Base-by-base conservation (phyloP, 2,113 vertebrate species). In the Hemibagrus wyckioides region DNA sequence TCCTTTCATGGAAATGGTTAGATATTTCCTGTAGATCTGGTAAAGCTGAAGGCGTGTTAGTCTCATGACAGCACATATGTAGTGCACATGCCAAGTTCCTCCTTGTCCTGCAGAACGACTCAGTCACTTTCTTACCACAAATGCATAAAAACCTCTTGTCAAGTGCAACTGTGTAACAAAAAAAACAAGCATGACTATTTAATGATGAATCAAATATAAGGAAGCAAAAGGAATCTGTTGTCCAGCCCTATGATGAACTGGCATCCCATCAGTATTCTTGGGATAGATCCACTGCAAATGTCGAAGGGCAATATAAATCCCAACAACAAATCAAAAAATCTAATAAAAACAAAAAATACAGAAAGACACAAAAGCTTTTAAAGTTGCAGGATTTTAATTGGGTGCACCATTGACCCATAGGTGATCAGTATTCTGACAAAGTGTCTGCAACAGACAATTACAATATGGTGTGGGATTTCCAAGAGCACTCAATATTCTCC, bases 391-490 rank as follows among this genome's bases (percentile, higher is more conserved):
- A 13, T 81, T 81, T 81, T 59, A 59, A 81, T 81, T 81, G 79
- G 33, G 33, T 36, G 54, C 79, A 57, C 3, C 30, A 25, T 13
- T 81, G 52, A 81, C 0, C 6, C 54, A 25, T 4, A 23, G 50
- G 79, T 57, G 52, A 56, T 80, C 54, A 57, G 79, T 80, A 80
- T 80, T 80, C 79, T 25, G 54, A 81, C n/a, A 81, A 80, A 80
- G 36, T 25, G 23, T 2, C 21, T 59, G 21, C 17, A 81, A 80
- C 79, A 57, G 9, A 54, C 79, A 80, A 39, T 80, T 6, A 36
- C 79, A 80, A 39, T 57, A 36, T 36, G 30, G 52, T 41, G 23
- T 56, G 77, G 77, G 77, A 33, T 80, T 80, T 80, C 54, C 7
- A 36, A 59, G 13, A 0, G 8, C 19, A 36, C 79, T 39, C 79